Conservation (phyloP, 2,113 vertebrate species). For the Percopsis transmontana region DNA sequence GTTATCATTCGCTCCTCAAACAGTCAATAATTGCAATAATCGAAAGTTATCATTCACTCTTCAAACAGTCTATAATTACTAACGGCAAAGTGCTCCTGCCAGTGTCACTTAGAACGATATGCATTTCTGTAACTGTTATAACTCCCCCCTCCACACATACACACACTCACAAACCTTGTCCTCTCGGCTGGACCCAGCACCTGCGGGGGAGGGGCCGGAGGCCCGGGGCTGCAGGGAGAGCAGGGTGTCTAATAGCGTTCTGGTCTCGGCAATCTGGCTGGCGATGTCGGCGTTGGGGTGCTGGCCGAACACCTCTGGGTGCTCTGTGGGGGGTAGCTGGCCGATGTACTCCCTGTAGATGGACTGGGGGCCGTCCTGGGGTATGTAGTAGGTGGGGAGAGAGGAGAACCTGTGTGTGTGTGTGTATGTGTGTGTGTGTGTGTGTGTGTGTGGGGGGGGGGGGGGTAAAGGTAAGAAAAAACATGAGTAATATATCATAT, state of each 20-base stretch:
- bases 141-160: background rate
- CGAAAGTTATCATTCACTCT: too few species aligned
- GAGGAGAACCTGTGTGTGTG: slow-evolving; percentile 77
- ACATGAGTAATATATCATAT: too few species aligned
- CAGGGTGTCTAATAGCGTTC: slow-evolving; percentile 84
- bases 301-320: slow-evolving; percentile 87
- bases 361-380: slow-evolving; percentile 78
- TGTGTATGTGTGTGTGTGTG: background rate
- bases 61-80: too few species aligned
- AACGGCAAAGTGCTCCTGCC: too few species aligned
- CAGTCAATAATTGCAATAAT: too few species aligned
- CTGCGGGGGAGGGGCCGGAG: slow-evolving; percentile 59
- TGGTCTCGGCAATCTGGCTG: slow-evolving; percentile 85
- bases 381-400: slow-evolving; percentile 80
- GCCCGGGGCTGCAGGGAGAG: slow-evolving; percentile 88
- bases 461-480: too few species aligned
- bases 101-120: too few species aligned
- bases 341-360: slow-evolving; percentile 80
- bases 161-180: slow-evolving; percentile 72
- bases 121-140: too few species aligned
- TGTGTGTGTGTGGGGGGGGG: background rate
- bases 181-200: slow-evolving; percentile 74
- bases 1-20: too few species aligned
- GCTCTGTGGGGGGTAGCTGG: slow-evolving; percentile 79
- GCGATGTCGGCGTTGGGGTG: slow-evolving; percentile 87